A percentile compares a stretch with the other conserved stretches of the same genome.
Conservation (phyloP, 2,113 vertebrate species). For the Colinus virginianus region DNA sequence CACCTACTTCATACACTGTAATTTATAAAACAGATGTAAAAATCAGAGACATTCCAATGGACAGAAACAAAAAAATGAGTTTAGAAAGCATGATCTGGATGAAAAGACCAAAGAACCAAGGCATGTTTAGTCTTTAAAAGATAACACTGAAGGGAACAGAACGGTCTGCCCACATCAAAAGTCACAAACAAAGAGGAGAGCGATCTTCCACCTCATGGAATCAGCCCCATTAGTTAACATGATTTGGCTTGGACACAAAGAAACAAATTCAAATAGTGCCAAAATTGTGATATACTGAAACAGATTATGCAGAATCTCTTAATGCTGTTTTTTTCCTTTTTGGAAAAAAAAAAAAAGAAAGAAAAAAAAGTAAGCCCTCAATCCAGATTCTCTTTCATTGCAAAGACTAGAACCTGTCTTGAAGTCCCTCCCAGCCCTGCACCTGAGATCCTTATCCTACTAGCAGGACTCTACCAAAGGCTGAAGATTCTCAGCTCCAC, state of each 20-base stretch:
- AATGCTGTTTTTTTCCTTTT: neutral
- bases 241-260: neutral
- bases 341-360: neutral
- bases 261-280: neutral
- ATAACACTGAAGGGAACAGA: constrained; percentile 1
- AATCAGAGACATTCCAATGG: neutral
- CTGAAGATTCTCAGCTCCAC: neutral
- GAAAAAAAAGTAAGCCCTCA: neutral
- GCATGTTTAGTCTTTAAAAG: constrained; percentile 36
- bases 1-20: neutral
- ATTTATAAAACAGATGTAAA: neutral
- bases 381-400: neutral
- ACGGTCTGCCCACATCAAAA: neutral
- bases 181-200: neutral
- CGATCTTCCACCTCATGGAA: neutral
- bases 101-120: accelerated
- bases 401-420: neutral
- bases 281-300: neutral
- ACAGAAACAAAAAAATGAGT: neutral
- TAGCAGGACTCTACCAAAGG: neutral
- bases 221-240: neutral
- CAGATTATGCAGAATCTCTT: neutral
- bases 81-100: neutral
- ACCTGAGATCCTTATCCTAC: neutral
- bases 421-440: neutral